Conservation (phyloP, 2,797 vertebrate genomes). For the Margarornis squamiger region DNA sequence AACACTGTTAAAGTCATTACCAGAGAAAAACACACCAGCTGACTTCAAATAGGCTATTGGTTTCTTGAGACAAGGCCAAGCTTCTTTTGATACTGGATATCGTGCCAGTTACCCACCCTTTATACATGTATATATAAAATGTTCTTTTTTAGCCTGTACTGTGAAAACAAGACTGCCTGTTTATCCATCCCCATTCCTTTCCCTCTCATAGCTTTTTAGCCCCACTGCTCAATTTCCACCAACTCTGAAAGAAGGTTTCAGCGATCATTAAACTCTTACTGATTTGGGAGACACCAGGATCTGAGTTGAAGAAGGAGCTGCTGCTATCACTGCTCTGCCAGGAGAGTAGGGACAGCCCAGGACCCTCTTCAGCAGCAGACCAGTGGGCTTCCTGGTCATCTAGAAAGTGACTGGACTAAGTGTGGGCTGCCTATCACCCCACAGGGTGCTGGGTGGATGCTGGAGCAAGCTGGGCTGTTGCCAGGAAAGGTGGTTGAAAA, state of each 20-base stretch:
- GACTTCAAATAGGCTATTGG: neutral
- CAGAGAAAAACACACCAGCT: neutral
- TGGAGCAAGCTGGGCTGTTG: neutral
- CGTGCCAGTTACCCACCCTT: neutral
- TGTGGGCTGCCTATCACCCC: neutral
- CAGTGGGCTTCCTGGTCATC: neutral
- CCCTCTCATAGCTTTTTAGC: neutral
- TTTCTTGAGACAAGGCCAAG: constrained; percentile 3
- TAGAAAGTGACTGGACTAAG: neutral
- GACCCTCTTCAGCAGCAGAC: neutral
- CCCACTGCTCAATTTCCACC: neutral
- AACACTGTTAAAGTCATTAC: constrained; percentile 44
- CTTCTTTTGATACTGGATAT: neutral
- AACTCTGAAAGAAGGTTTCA: neutral
- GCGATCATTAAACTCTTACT: neutral
- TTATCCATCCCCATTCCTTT: neutral
- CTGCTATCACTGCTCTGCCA: fast-evolving
- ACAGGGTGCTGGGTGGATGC: fast-evolving
- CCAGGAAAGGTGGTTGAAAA: neutral
- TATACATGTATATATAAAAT: neutral
- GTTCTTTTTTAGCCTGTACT: neutral
- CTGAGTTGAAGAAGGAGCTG: neutral
- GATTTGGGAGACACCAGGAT: neutral
- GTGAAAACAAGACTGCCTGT: neutral
- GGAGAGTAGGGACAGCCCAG: neutral